Percentiles rank a stretch among this genome's conserved stretches.
Evolutionary conservation across 2,888 invertebrate genomes (phyloP).

Genomic region (Protonemura montana): DNA sequence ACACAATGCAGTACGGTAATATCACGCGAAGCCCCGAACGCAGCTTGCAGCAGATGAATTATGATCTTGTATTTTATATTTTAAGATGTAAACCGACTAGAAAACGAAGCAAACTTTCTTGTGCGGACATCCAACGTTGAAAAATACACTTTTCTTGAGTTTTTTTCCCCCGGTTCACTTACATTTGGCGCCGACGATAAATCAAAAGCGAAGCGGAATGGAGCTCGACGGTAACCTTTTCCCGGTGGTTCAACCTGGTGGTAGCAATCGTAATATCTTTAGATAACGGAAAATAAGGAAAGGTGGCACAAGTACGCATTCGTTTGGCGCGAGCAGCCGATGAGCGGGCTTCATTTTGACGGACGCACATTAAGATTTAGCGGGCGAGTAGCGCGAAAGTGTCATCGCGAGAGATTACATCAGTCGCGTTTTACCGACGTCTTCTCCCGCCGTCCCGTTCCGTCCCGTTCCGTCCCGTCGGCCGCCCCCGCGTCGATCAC

Average conservation of each 20-base stretch:
- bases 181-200: not conserved
- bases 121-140: not conserved
- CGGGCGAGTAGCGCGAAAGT: not conserved
- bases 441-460: too few relatives aligned
- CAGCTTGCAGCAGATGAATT: not conserved
- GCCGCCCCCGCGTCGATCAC: not conserved
- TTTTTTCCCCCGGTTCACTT: constrained; percentile 19
- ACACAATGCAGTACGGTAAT: not conserved
- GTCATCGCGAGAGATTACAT: not conserved
- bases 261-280: constrained; percentile 21
- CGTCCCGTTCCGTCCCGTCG: too few relatives aligned
- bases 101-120: not conserved
- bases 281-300: constrained; percentile 33
- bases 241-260: constrained; percentile 1
- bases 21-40: not conserved
- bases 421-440: not conserved
- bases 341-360: constrained; percentile 14
- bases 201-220: constrained; percentile 12
- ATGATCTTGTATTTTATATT: not conserved
- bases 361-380: not conserved
- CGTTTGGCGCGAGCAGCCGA: not conserved
- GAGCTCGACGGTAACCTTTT: not conserved
- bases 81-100: not conserved
- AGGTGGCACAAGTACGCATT: not conserved
- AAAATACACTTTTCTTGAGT: not conserved